A percentile compares a stretch with the other conserved stretches of the same genome.
These are phyloP conservation scores for Apamea anceps DNA, from an alignment of 2,888 invertebrate genomes.

Conservation along the genomic window DNA sequence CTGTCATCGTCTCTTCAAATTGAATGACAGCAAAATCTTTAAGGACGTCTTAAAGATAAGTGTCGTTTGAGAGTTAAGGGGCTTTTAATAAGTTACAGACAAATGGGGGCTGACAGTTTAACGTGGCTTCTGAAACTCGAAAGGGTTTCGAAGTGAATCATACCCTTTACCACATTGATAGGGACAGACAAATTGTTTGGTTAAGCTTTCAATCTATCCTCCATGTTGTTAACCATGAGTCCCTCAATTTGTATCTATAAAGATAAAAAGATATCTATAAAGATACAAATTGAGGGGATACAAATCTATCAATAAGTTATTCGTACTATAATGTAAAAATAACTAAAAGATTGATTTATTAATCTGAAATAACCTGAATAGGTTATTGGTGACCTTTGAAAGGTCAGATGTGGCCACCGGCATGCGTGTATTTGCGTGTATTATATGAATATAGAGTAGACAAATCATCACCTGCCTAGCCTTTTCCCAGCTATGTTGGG, in stretches of 20 bases:
- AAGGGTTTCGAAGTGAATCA: constrained; percentile 29
- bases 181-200: constrained; percentile 18
- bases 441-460: background rate
- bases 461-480: no score
- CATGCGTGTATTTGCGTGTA: background rate
- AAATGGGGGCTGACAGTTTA: constrained; percentile 11
- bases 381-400: background rate
- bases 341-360: constrained; percentile 17
- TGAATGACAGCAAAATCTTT: background rate
- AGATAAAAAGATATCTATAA: no score
- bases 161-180: constrained; percentile 27
- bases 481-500: no score
- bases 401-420: background rate
- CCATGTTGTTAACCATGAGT: constrained; percentile 12
- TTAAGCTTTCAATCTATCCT: constrained; percentile 23
- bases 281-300: no score
- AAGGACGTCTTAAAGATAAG: constrained; percentile 12
- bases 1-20: background rate
- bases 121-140: constrained; percentile 21
- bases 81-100: constrained; percentile 34
- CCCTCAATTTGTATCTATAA: constrained; percentile 21
- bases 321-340: background rate
- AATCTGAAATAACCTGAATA: background rate
- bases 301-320: no score
- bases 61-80: background rate